Base-by-base conservation (phyloP, 37 sponge, comb jelly and placozoan genomes). In the Aplysina aerophoba region DNA sequence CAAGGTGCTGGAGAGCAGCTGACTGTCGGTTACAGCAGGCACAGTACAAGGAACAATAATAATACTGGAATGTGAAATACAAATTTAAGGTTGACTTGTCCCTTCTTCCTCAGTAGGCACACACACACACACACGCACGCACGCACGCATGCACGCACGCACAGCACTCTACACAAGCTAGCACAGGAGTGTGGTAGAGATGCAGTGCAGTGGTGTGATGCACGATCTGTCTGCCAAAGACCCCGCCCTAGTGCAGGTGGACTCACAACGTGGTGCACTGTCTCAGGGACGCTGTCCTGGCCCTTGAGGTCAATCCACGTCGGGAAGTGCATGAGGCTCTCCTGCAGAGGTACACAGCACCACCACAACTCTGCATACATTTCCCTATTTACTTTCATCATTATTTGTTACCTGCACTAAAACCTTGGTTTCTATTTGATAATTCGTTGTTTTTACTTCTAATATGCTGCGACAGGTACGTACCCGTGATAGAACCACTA, bases 281-380 rank as follows among this genome's bases (percentile, higher is more conserved):
- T 98, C 78, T 98, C 98, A 3, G 98, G 94, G 15, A 98, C 98
- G 40, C 88, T 53, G 84, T 98, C 98, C 69, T 87, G 90, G 15
- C 98, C 98, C 88, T 98, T 98, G 89, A 98, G 87, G 84, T 98
- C 98, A 22, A 98, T 85, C 98, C 98, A 98, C 27, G 91, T 98
- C 0, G 98, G 98, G 82, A 93, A 95, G 73, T 98, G 92, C 96
- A 98, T 95, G 25, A 95, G 50, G 59, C 85, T 85, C 64, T 95
- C 91, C 95, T 94, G 85, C 11, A 64, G 24, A 77, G 50, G 34
- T 21, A 0, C 6, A 80, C 27, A 27, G 65, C 11, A 63, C 35
- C 24, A n/a, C 19, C 55, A 21, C 39, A 85, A 15, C 20, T 34
- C 19, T 16, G 59, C 59, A 16, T 19, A 16, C 59, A 16, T 19